Evolutionary conservation across 2,888 invertebrate species (phyloP).

Genomic region (Glaucopsyche alexis): DNA sequence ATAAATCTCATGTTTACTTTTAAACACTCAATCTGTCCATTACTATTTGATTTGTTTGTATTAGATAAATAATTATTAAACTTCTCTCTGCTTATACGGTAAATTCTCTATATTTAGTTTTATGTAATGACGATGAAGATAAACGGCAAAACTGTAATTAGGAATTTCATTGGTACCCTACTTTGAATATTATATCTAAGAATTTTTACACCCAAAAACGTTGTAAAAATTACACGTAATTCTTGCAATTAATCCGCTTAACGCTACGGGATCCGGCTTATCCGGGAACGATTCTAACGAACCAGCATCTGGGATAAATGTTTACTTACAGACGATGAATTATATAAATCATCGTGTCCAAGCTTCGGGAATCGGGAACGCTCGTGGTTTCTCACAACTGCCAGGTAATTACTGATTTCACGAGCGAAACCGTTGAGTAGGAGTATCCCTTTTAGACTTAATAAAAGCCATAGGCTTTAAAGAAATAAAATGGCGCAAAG

Average conservation of each 20-base stretch:
- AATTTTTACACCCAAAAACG: too few species aligned
- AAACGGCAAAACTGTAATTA: too few species aligned
- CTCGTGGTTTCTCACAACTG: constrained; percentile 14
- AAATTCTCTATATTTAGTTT: too few species aligned
- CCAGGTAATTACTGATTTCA: constrained; percentile 7
- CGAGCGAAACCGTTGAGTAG: background rate
- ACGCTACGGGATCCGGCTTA: background rate
- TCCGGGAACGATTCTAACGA: background rate
- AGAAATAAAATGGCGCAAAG: background rate
- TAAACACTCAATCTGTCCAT: background rate
- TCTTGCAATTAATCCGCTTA: background rate
- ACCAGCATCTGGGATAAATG: constrained; percentile 41
- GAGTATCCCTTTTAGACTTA: background rate
- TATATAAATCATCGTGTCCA: constrained; percentile 62
- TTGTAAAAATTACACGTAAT: too few species aligned
- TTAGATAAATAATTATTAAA: background rate
- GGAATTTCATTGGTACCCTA: too few species aligned
- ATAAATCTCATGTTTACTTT: background rate
- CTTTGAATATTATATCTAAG: too few species aligned
- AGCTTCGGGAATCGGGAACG: constrained; percentile 48
- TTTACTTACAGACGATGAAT: constrained; percentile 47
- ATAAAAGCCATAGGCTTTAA: background rate
- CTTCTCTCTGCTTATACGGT: background rate
- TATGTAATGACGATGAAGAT: too few species aligned
- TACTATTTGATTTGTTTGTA: background rate